Percentiles rank a stretch among this genome's conserved stretches.
These are phyloP conservation scores for Peromyscus aztecus DNA, from an alignment of 2,797 vertebrate species.

Conservation along the genomic window DNA sequence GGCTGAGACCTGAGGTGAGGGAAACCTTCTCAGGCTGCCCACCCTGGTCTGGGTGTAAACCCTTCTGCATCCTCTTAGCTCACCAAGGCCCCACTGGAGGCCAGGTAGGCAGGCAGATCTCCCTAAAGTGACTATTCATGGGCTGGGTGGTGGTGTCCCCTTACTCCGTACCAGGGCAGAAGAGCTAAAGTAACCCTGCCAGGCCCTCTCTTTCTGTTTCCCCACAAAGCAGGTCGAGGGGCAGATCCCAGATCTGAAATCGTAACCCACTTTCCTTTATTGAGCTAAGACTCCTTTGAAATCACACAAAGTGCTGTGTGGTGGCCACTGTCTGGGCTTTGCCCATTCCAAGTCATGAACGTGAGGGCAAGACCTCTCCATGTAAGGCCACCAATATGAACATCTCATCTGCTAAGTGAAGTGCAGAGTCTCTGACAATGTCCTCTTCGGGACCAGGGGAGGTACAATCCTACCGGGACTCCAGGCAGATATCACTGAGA, in stretches of 20 bases:
- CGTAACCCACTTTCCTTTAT: not conserved
- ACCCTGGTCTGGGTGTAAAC: not conserved
- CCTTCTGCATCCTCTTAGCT: not conserved
- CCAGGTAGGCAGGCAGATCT: not conserved
- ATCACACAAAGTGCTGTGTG: rapidly evolving
- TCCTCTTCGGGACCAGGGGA: not conserved
- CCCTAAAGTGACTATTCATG: rapidly evolving
- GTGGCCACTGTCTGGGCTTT: not conserved
- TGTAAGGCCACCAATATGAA: not conserved
- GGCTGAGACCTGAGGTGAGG: rapidly evolving
- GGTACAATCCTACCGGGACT: rapidly evolving
- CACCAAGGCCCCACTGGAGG: rapidly evolving
- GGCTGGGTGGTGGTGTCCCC: too few relatives aligned
- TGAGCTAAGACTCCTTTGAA: not conserved
- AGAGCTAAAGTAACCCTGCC: not conserved
- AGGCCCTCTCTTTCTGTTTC: not conserved
- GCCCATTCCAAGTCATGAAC: not conserved
- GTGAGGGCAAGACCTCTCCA: not conserved
- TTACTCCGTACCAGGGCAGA: not conserved
- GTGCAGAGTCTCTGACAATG: rapidly evolving
- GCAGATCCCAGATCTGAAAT: not conserved
- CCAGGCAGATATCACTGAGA: rapidly evolving
- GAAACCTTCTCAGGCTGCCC: not conserved
- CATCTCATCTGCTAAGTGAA: rapidly evolving
- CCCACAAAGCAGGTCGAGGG: not conserved